A percentile compares a stretch with the other conserved stretches of the same genome.
These are phyloP conservation scores for Ctenicera cuprea DNA, from an alignment of 2,888 invertebrate species.

Conservation along the genomic window DNA sequence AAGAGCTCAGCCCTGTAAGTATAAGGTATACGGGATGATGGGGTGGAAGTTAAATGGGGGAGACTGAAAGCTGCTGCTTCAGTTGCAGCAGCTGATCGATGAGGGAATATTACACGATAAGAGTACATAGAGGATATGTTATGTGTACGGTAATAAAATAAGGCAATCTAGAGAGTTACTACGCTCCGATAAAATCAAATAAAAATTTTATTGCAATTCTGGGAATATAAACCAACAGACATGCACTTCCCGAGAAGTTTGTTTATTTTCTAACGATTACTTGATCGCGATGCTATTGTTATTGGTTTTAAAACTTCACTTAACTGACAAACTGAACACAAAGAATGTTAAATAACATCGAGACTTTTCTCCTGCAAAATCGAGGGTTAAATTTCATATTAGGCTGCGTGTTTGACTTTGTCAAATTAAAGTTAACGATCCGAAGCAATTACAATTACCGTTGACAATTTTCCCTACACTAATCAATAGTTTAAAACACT, in stretches of 20 bases:
- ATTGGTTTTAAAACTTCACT: background rate
- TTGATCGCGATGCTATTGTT: background rate
- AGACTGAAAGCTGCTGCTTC: constrained; percentile 55
- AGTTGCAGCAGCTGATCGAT: constrained; percentile 55
- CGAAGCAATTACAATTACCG: no score
- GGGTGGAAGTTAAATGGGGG: constrained; percentile 53
- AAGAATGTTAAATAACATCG: no score
- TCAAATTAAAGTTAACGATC: no score
- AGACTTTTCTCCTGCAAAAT: no score
- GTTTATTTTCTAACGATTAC: constrained; percentile 34
- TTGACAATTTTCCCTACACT: no score
- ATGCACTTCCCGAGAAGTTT: constrained; percentile 33
- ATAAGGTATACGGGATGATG: constrained; percentile 55
- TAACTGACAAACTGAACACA: background rate
- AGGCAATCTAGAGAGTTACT: constrained; percentile 42
- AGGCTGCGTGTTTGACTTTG: no score
- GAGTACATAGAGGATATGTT: constrained; percentile 52
- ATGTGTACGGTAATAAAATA: constrained; percentile 44
- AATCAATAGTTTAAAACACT: no score
- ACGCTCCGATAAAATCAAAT: constrained; percentile 46
- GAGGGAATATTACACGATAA: constrained; percentile 56
- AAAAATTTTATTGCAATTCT: constrained; percentile 42
- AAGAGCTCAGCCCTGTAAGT: constrained; percentile 62
- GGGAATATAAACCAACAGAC: constrained; percentile 21
- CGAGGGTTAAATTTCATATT: no score